phyloP scores from a whole-genome alignment of 2,113 vertebrate genomes.

The Butorides virescens region DNA sequence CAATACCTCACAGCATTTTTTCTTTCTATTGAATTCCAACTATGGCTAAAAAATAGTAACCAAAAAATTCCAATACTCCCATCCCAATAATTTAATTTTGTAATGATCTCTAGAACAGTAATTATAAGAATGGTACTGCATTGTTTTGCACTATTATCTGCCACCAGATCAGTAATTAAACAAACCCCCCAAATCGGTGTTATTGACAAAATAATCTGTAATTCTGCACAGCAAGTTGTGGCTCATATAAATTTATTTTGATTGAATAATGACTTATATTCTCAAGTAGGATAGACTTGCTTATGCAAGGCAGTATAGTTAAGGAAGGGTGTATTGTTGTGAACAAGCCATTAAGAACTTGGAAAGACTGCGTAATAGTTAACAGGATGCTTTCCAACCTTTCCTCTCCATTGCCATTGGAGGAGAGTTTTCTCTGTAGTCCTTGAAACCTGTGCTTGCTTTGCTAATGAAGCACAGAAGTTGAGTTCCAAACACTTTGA shows the following conservation, averaged over 20 bases:
- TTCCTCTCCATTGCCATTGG: background rate
- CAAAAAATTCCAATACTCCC: background rate
- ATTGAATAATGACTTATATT: background rate
- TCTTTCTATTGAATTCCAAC: background rate
- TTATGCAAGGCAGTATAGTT: background rate
- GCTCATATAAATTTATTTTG: background rate
- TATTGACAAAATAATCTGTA: background rate
- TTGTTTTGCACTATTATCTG: background rate
- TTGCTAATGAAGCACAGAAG: background rate
- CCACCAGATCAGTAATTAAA: background rate
- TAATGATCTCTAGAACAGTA: background rate
- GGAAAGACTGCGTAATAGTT: background rate
- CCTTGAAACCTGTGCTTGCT: background rate
- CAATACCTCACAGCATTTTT: background rate
- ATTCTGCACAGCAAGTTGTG: background rate
- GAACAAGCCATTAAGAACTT: background rate
- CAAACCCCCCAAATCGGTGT: rapidly evolving
- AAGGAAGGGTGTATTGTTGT: background rate
- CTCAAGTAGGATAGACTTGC: background rate
- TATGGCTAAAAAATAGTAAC: background rate
- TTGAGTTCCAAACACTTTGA: background rate
- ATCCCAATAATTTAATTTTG: background rate
- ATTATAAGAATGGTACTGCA: background rate
- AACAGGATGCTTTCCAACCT: background rate
- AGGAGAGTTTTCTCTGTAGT: background rate